Evolutionary conservation across 1,140 invertebrate genomes (phyloP).

Genomic region (Neoseiulus cucumeris): DNA sequence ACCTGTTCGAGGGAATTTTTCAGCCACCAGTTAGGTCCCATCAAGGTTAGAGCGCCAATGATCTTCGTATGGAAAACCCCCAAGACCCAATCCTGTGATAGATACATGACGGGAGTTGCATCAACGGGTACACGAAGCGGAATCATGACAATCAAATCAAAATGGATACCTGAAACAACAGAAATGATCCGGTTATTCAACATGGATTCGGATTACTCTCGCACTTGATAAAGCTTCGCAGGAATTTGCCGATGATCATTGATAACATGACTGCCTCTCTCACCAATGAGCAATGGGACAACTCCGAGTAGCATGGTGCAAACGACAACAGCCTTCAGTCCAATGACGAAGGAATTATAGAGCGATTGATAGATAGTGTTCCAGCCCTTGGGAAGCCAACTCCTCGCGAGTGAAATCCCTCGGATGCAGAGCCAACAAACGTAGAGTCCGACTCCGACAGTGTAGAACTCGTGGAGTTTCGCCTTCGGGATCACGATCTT

Average conservation of each 20-base stretch:
- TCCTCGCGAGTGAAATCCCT: conserved; percentile 49
- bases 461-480: conserved; percentile 78
- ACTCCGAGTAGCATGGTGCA: conserved; percentile 56
- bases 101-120: conserved; percentile 81
- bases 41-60: conserved; percentile 83
- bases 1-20: conserved; percentile 73
- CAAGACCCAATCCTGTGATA: conserved; percentile 74
- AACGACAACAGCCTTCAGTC: conserved; percentile 40
- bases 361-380: conserved; percentile 48
- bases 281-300: conserved; percentile 73
- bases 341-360: conserved; percentile 42
- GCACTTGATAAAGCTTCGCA: too few species aligned
- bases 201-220: too few species aligned
- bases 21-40: conserved; percentile 89
- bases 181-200: too few species aligned
- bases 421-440: conserved; percentile 69
- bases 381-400: conserved; percentile 70
- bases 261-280: too few species aligned
- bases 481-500: conserved; percentile 50
- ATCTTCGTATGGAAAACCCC: conserved; percentile 95
- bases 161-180: conserved; percentile 17
- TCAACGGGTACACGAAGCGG: conserved; percentile 76
- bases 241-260: too few species aligned
- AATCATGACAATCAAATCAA: conserved; percentile 76
- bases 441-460: conserved; percentile 78